These are phyloP conservation scores for Eilema depressum DNA, from an alignment of 2,888 invertebrate genomes.

Conservation along the genomic window DNA sequence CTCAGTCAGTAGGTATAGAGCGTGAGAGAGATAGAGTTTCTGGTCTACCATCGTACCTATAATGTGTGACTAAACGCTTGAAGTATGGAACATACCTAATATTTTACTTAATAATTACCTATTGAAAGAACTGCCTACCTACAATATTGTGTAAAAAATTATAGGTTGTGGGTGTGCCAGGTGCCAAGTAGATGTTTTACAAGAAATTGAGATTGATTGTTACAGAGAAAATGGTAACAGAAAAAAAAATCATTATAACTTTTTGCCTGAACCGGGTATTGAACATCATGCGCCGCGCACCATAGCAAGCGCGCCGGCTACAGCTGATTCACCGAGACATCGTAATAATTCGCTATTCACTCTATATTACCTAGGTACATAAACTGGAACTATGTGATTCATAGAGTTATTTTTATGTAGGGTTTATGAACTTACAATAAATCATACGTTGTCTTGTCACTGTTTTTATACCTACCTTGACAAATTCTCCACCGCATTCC, in stretches of 20 bases:
- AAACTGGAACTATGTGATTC: neutral
- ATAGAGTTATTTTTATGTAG: neutral
- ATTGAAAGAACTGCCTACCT: neutral
- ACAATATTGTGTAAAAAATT: neutral
- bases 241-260: neutral
- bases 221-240: neutral
- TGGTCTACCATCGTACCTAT: too few species aligned
- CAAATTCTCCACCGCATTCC: conserved; percentile 36
- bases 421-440: neutral
- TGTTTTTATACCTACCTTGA: neutral
- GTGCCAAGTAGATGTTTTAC: neutral
- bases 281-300: neutral
- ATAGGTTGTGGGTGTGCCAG: too few species aligned
- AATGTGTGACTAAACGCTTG: too few species aligned
- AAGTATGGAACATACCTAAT: too few species aligned
- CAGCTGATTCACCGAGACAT: neutral
- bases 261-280: neutral
- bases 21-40: too few species aligned
- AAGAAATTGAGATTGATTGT: neutral
- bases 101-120: too few species aligned
- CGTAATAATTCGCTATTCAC: neutral
- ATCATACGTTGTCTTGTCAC: conserved; percentile 1
- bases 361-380: neutral
- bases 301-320: neutral
- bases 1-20: too few species aligned